Percentiles rank a stretch among this genome's conserved stretches.
Conservation (phyloP, 2,113 vertebrate species). For the Nesoenas mayeri region DNA sequence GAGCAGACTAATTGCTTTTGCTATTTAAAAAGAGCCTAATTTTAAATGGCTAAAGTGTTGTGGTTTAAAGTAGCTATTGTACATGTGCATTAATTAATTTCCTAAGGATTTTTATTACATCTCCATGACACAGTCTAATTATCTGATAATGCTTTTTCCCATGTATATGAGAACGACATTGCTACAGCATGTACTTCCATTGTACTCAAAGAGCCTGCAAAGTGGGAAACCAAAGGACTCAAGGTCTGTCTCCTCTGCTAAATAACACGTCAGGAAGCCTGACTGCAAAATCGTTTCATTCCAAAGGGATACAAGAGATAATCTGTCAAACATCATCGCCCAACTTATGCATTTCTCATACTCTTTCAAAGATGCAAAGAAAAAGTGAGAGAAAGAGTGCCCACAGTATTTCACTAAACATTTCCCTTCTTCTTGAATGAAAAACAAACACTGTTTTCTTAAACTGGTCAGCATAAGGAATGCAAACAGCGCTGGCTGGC, state of each 20-base stretch:
- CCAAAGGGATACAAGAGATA: conserved; percentile 1
- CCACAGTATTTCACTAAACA: not conserved
- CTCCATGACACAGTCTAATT: conserved; percentile 68
- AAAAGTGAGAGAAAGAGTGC: not conserved
- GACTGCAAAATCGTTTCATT: not conserved
- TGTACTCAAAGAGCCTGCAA: conserved; percentile 20
- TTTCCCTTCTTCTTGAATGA: not conserved
- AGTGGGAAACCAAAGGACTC: not conserved
- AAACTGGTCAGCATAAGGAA: not conserved
- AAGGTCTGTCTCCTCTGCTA: not conserved
- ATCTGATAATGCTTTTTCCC: conserved; percentile 65
- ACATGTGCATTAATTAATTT: conserved; percentile 77
- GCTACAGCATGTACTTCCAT: conserved; percentile 6
- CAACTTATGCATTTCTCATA: conserved; percentile 37
- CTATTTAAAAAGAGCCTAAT: conserved; percentile 61
- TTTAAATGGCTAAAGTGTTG: conserved; percentile 67
- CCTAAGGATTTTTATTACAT: conserved; percentile 72
- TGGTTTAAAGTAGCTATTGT: conserved; percentile 70
- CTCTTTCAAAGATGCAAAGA: not conserved
- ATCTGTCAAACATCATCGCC: conserved; percentile 16
- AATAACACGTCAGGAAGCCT: not conserved
- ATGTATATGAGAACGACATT: not conserved
- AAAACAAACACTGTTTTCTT: not conserved
- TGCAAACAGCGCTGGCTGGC: not conserved
- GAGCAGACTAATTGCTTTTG: conserved; percentile 59